phyloP scores from a whole-genome alignment of 2,113 vertebrate genomes.

The Paratilapia polleni region DNA sequence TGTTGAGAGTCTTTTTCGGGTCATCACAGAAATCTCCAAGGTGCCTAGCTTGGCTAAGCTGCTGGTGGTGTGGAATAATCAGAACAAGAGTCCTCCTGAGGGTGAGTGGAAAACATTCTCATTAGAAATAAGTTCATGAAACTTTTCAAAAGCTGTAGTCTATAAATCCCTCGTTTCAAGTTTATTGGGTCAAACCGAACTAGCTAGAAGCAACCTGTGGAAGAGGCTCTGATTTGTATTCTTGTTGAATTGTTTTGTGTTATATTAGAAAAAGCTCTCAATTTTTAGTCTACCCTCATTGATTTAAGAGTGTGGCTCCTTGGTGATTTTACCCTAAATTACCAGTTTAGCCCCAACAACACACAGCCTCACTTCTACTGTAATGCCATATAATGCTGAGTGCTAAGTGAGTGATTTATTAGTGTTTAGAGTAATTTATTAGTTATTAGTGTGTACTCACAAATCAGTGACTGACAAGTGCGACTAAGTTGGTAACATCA shows the following conservation, averaged over 20 bases:
- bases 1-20: conserved; percentile 95
- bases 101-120: conserved; percentile 79
- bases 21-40: conserved; percentile 97
- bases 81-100: conserved; percentile 97
- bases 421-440: too few species aligned
- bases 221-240: conserved; percentile 4
- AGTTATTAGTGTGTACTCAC: not conserved
- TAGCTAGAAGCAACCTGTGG: not conserved
- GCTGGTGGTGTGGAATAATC: conserved; percentile 98
- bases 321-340: not conserved
- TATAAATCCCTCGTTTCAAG: not conserved
- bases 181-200: not conserved
- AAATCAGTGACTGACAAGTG: not conserved
- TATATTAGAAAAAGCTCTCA: not conserved
- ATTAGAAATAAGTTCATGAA: not conserved
- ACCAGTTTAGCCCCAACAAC: not conserved
- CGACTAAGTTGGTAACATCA: not conserved
- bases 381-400: not conserved
- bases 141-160: not conserved
- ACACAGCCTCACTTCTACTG: not conserved
- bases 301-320: too few species aligned
- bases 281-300: too few species aligned
- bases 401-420: not conserved
- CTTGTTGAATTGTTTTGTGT: not conserved
- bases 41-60: conserved; percentile 96